Percentiles rank a stretch among this genome's conserved stretches.
phyloP scores from a whole-genome alignment of 2,888 invertebrate genomes.

The Trachelus stipa region DNA sequence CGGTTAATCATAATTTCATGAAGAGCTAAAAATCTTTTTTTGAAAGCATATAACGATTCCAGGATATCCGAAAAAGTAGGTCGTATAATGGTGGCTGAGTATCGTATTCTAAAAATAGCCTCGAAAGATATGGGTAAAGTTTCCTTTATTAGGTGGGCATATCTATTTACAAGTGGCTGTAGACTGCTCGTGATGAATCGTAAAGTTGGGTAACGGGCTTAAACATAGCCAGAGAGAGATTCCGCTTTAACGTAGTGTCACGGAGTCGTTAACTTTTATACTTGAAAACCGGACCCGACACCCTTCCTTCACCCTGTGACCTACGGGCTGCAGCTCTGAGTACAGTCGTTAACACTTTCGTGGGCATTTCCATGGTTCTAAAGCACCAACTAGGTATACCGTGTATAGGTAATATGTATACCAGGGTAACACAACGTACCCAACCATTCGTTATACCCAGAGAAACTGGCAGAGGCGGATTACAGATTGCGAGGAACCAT shows the following conservation, averaged over 20 bases:
- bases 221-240: not conserved
- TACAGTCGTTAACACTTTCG: not conserved
- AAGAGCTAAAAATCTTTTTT: too few relatives aligned
- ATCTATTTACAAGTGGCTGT: not conserved
- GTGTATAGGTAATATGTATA: not conserved
- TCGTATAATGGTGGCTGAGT: not conserved
- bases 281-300: not conserved
- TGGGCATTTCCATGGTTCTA: not conserved
- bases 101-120: not conserved
- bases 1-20: not conserved
- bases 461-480: not conserved
- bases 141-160: not conserved
- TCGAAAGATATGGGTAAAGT: not conserved
- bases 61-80: not conserved
- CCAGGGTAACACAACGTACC: not conserved
- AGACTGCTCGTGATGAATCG: not conserved
- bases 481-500: not conserved
- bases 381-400: not conserved
- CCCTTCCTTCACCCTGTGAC: not conserved
- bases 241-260: not conserved
- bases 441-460: not conserved
- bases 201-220: not conserved
- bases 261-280: not conserved
- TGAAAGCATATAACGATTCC: not conserved
- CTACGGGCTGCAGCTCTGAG: not conserved